These are phyloP conservation scores for Helleia helle DNA, from an alignment of 2,888 invertebrate species.

Conservation along the genomic window DNA sequence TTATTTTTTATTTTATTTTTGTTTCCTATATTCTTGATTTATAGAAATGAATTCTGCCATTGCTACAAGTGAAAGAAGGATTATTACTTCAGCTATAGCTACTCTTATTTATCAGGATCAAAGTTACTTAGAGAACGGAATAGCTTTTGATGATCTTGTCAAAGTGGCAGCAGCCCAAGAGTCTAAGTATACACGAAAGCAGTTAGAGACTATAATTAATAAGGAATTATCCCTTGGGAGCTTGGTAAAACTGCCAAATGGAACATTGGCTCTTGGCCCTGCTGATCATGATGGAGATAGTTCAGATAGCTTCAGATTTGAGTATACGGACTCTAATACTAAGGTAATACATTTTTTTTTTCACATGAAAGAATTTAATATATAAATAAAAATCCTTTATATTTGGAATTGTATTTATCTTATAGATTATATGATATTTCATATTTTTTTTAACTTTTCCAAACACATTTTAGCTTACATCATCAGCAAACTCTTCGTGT, in stretches of 20 bases:
- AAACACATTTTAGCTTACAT: conserved; percentile 64
- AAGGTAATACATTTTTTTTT: conserved; percentile 38
- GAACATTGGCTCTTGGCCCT: conserved; percentile 79
- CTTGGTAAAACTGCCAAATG: conserved; percentile 78
- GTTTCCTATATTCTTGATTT: conserved; percentile 20
- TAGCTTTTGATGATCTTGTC: conserved; percentile 79
- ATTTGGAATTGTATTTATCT: too few species aligned
- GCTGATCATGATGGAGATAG: conserved; percentile 73
- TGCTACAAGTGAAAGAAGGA: conserved; percentile 59
- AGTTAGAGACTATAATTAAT: conserved; percentile 77
- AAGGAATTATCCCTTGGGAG: conserved; percentile 81
- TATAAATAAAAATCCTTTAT: too few species aligned
- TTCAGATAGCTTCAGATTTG: conserved; percentile 64
- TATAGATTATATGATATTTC: too few species aligned
- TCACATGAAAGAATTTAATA: too few species aligned
- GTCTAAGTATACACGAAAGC: conserved; percentile 76
- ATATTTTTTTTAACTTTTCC: too few species aligned
- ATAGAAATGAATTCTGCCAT: conserved; percentile 61
- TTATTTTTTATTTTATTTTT: conserved; percentile 15
- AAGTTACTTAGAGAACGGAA: conserved; percentile 80
- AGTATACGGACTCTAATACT: conserved; percentile 56
- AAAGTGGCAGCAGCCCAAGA: conserved; percentile 78
- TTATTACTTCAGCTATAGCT: conserved; percentile 80
- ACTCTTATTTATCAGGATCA: conserved; percentile 82
- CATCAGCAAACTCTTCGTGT: conserved; percentile 66